Evolutionary conservation across 2,113 vertebrate species (phyloP), one percentile per base, ranked within the genome.

Genomic region (Catagonus wagneri): DNA sequence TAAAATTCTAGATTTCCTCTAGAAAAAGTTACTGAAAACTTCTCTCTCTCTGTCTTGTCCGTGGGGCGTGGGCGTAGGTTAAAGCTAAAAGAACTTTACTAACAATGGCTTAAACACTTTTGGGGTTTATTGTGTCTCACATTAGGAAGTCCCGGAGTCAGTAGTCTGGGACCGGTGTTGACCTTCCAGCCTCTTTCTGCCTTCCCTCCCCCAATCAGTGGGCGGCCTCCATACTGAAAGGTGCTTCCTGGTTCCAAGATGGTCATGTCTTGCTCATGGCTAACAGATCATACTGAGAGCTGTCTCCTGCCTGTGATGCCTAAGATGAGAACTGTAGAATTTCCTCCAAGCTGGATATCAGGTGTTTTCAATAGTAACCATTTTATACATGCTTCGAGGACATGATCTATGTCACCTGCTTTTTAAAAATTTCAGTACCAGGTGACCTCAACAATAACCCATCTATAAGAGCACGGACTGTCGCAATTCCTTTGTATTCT

Each of bases 221-320:
- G 10, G 44, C 19, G 54, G 36, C 27, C 58, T 71, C 61, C 2
- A 0, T 1, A 1, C n/a, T 69, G 1, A 27, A 27, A 20, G 25
- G 29, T 60, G 20, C 80, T 50, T 36, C 74, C 60, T 22, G 52
- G 10, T 56, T 81, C 23, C 58, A 32, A 23, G 39, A 44, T 1
- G 23, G 50, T 15, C 16, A 29, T 54, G 54, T 20, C 23, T 32
- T 61, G 3, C 12, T 34, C 25, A 5, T 0, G 2, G 39, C 20
- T 20, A 20, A 44, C 36, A 36, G 34, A 14, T 56, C 44, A 39
- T 50, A 7, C 22, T 29, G 61, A 89, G 23, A 84, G 93, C 25
- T 17, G 23, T 71, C 34, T 25, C 60, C 13, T 36, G 23, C 20
- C 5, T 19, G 39, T 0, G 6, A 22, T 36, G 2, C 16, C 4